Conservation (phyloP, 2,797 vertebrate genomes). For the Sebastes oblongus region DNA sequence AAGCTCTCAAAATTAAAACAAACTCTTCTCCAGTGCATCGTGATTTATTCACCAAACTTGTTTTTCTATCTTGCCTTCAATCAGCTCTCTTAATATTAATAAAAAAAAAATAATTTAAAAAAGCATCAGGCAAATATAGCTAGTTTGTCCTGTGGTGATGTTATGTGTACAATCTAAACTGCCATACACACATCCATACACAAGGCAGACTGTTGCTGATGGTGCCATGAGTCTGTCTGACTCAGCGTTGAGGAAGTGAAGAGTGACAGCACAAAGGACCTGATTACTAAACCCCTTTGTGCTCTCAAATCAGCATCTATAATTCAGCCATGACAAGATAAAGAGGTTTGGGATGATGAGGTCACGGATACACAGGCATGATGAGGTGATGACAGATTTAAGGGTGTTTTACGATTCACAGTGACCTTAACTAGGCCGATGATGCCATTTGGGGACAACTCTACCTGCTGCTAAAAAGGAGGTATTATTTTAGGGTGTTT, state of each 20-base stretch:
- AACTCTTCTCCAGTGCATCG: neutral
- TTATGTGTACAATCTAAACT: neutral
- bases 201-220: neutral
- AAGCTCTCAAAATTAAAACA: neutral
- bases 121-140: neutral
- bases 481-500: neutral
- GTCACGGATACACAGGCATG: conserved; percentile 26
- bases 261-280: conserved; percentile 10
- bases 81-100: neutral
- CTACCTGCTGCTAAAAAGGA: neutral
- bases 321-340: conserved; percentile 47
- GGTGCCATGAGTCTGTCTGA: conserved; percentile 3
- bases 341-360: conserved; percentile 21
- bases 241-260: conserved; percentile 4
- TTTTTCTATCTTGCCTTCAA: neutral
- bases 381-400: conserved; percentile 23
- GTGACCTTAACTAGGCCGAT: conserved; percentile 4
- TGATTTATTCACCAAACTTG: neutral
- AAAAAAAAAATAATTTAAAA: neutral
- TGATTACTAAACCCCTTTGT: conserved; percentile 32
- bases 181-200: neutral
- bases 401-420: neutral
- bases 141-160: neutral
- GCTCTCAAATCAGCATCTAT: conserved; percentile 47
- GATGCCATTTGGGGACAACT: neutral